A percentile compares a stretch with the other conserved stretches of the same genome.
phyloP scores from a whole-genome alignment of 2,113 vertebrate genomes.

The Hemichromis elongatus region DNA sequence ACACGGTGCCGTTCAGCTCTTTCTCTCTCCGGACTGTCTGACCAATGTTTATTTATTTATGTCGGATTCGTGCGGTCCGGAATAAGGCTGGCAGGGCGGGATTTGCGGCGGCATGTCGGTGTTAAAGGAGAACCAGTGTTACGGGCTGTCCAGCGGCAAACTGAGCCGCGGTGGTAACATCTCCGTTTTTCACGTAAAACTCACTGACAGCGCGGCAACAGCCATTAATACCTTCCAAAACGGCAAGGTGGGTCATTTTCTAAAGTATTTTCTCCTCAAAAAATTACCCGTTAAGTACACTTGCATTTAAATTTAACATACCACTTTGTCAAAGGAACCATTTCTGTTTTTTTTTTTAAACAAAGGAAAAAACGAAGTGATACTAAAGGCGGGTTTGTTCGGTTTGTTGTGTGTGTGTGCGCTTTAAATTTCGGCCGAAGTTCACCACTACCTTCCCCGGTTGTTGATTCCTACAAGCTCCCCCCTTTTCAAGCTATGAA shows the following conservation, averaged over 20 bases:
- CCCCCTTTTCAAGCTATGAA: neutral
- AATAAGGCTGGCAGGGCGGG: neutral
- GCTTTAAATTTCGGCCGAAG: constrained; percentile 1
- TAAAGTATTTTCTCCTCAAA: neutral
- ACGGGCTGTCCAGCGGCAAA: constrained; percentile 82
- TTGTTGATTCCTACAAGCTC: neutral
- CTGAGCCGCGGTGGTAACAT: constrained; percentile 72
- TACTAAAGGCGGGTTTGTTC: neutral
- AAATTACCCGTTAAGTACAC: fast-evolving
- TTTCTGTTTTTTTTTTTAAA: neutral
- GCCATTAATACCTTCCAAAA: constrained; percentile 80
- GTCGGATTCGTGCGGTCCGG: neutral
- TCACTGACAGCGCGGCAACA: constrained; percentile 87
- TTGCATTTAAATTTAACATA: neutral
- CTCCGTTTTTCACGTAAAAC: constrained; percentile 89
- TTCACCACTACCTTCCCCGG: neutral
- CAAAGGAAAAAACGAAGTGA: neutral
- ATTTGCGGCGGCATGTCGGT: constrained; percentile 70
- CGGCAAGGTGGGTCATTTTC: constrained; percentile 70
- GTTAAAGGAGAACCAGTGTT: constrained; percentile 81
- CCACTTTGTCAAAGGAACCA: neutral
- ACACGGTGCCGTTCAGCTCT: neutral
- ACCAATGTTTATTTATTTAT: constrained; percentile 3
- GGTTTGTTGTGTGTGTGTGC: neutral
- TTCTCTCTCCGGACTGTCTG: neutral